Base-by-base conservation (phyloP, 1,140 invertebrate genomes). In the Heliothis virescens region DNA sequence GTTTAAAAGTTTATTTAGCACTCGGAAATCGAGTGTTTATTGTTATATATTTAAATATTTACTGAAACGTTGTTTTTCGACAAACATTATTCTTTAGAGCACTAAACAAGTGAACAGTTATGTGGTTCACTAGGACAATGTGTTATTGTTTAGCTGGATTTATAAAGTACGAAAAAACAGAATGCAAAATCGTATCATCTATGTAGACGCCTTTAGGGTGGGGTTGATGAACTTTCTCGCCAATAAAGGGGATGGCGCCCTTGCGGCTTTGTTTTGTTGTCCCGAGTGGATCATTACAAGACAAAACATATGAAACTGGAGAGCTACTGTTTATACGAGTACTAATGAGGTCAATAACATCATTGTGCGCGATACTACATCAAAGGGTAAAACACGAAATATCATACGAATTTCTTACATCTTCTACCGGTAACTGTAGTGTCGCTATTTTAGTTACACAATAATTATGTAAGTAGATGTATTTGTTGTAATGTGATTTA, bases 1-100 rank as follows among this genome's bases (percentile, higher is more conserved):
- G 15, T 53, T 71, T 71, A 26, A 53, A 53, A 29, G 67, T 71
- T 71, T 26, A 52, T 53, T 52, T 26, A 69, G 47, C 18, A 71
- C 67, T 52, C 47, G n/a, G 34, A 47, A 47, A 65, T 65, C 2
- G 62, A 47, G 34, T 16, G 34, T 18, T 48, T 16, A 15, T 67
- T 67, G 18, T 67, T 48, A 16, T 57, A 18, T 57, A 57, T 47
- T 11, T n/a, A 65, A 65, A 65, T 65, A 65, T 65, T 48, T 48
- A 21, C 62, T 34, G 62, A 21, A 18, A 65, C 10, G 16, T 16
- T 62, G 59, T 11, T 41, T 5, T 15, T 18, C 9, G 2, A 48
- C 34, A 65, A 63, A 63, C 34, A 41, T 63, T 63, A 34, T 62
- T 63, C 7, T 41, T 34, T 29, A 1, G 11, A 48, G 11, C 16